These are phyloP conservation scores for Antitype chi DNA, from an alignment of 2,888 invertebrate genomes.

Conservation along the genomic window DNA sequence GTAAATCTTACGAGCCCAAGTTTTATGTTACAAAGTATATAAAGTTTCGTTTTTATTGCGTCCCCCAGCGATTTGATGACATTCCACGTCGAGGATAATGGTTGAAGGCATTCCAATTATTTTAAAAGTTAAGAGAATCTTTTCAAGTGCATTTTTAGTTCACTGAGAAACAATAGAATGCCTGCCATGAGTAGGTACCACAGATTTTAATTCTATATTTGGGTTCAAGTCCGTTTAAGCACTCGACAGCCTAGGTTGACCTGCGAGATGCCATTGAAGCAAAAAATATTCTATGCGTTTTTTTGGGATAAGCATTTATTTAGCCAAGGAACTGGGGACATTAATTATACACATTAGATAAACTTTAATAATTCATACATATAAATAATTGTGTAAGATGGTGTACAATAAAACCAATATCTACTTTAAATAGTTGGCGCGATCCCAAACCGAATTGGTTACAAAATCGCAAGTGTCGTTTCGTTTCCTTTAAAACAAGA, in stretches of 20 bases:
- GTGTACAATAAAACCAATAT: conserved; percentile 71
- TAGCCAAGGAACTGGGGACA: conserved; percentile 8
- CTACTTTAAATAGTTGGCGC: conserved; percentile 85
- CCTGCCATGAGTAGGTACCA: neutral
- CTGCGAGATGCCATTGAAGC: too few relatives aligned
- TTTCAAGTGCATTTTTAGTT: conserved; percentile 6
- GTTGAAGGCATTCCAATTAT: conserved; percentile 53
- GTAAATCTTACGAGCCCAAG: conserved; percentile 55
- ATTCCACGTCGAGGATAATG: conserved; percentile 61
- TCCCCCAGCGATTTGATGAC: conserved; percentile 57
- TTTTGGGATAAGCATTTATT: neutral
- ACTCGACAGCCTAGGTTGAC: too few relatives aligned
- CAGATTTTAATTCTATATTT: neutral
- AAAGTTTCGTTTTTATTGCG: conserved; percentile 64
- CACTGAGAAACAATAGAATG: conserved; percentile 23
- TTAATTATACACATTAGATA: conserved; percentile 41
- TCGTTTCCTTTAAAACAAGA: conserved; percentile 89
- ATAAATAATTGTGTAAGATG: conserved; percentile 63
- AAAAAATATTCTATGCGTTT: too few relatives aligned
- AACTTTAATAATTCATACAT: conserved; percentile 62
- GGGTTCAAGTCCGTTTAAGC: too few relatives aligned
- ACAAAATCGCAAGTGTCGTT: conserved; percentile 85
- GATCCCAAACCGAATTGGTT: conserved; percentile 84
- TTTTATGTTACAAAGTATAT: conserved; percentile 63
- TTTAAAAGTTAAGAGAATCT: conserved; percentile 38